These are phyloP conservation scores for Chaenogobius annularis DNA, from an alignment of 2,113 vertebrate genomes.

Conservation along the genomic window DNA sequence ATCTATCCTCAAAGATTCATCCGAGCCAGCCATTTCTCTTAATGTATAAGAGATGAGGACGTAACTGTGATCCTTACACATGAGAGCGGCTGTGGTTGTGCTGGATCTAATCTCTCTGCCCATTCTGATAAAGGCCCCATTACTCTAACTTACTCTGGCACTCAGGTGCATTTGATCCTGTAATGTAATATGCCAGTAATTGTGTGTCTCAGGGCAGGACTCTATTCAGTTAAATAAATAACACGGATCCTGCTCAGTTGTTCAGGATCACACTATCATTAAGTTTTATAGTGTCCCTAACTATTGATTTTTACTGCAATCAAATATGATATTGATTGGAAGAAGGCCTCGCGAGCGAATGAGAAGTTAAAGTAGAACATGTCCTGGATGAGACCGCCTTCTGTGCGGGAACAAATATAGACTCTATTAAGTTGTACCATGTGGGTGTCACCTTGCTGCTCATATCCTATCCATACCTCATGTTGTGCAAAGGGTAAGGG, in stretches of 20 bases:
- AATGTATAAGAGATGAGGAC: neutral
- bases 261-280: conserved; percentile 19
- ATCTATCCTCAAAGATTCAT: neutral
- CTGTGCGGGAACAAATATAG: neutral
- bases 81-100: neutral
- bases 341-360: neutral
- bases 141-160: conserved; percentile 18
- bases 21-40: neutral
- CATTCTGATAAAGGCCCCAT: conserved; percentile 9
- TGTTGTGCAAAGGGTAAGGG: neutral
- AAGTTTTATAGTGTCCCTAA: conserved; percentile 24
- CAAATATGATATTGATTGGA: conserved; percentile 49
- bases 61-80: neutral
- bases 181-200: conserved; percentile 11
- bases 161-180: conserved; percentile 19
- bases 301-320: conserved; percentile 49
- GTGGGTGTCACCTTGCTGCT: conserved; percentile 3
- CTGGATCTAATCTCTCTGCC: neutral
- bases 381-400: neutral
- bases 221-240: conserved; percentile 7
- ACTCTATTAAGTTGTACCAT: neutral
- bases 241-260: conserved; percentile 6
- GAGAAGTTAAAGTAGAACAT: neutral
- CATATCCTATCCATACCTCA: neutral
- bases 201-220: neutral